A percentile compares a stretch with the other conserved stretches of the same genome.
Conservation (phyloP, 2,113 vertebrate species). For the Rhipidura dahli region DNA sequence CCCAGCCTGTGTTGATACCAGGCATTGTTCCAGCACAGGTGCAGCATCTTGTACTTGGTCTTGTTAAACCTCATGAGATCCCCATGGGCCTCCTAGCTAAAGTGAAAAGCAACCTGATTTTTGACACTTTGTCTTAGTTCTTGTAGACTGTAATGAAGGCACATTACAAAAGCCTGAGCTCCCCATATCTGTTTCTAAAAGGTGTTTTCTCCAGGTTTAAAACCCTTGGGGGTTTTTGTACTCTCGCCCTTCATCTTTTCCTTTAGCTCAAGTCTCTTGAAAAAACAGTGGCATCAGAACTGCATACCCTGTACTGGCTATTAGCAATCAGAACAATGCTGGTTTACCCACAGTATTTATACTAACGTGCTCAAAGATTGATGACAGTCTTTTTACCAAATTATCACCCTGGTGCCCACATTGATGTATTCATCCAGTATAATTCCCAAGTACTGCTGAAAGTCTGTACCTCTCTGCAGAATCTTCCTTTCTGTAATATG, state of each 20-base stretch:
- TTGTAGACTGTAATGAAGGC: not conserved
- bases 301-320: not conserved
- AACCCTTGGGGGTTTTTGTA: not conserved
- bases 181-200: not conserved
- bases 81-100: not conserved
- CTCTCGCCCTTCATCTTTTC: not conserved
- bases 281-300: not conserved
- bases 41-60: not conserved
- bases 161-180: not conserved
- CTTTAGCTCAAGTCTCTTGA: not conserved
- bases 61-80: not conserved
- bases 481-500: not conserved
- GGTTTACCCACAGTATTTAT: not conserved
- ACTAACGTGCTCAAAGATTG: not conserved
- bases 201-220: not conserved
- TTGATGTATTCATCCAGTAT: not conserved
- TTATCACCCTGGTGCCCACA: not conserved
- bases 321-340: not conserved
- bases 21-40: accelerated
- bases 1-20: not conserved
- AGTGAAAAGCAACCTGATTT: not conserved
- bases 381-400: not conserved
- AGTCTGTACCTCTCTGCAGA: not conserved
- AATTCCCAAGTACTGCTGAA: not conserved
- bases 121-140: not conserved